Base-by-base conservation (phyloP, 2,888 invertebrate genomes). In the Cephus runcator region DNA sequence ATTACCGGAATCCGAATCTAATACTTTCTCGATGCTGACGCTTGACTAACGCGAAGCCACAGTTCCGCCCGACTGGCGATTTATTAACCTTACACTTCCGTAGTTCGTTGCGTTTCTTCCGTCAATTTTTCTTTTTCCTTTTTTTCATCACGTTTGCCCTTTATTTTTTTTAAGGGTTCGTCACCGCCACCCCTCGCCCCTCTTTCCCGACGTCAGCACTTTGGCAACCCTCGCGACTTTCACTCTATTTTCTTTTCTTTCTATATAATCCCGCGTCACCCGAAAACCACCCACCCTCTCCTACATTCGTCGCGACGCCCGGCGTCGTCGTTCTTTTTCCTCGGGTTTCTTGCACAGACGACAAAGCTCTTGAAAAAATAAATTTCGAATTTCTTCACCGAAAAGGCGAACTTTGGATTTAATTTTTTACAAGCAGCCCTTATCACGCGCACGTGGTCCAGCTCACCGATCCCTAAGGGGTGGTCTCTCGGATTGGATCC, bases 1-100 rank as follows among this genome's bases (percentile, higher is more conserved):
- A 80, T 82, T 81, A 82, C 77, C 76, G 81, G 75, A 81, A 82
- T 40, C 80, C 77, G 77, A 76, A 82, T 76, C 79, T 34, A 81
- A 82, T 80, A 82, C 79, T 79, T 80, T 79, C n/a, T 76, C 78
- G 69, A 69, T 30, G 69, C 69, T 69, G 81, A 30, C 79, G 34
- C 34, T 68, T 76, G 73, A 23, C 76, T 71, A 73, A 71, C 12
- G 31, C 76, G 33, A 73, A 40, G 36, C 30, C 15, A 34, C 34
- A 31, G 30, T 12, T 4, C 12, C 23, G 36, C 15, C n/a, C 69
- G 6, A 56, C n/a, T 12, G 73, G 0, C 15, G 73, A 77, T 77
- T 77, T 71, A 73, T 77, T 77, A 77, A 34, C 12, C 56, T 31
- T 30, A 69, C 56, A 34, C 1, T 75, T 75, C 12, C 33, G 15